Base-by-base conservation (phyloP, 2,888 invertebrate species). In the Polylopha cassiicola region DNA sequence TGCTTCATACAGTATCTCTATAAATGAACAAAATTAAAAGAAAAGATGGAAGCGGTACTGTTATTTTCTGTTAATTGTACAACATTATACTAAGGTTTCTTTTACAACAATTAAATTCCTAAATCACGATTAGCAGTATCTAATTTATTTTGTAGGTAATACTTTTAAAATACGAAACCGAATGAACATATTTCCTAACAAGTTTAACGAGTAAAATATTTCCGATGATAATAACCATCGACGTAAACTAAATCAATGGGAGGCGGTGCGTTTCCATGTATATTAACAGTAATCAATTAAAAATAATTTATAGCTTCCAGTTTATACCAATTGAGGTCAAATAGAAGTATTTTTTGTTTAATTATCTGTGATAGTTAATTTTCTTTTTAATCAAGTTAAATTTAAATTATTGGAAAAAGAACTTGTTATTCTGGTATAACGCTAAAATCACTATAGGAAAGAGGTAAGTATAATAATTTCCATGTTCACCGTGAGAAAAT, bases 211-310 rank as follows among this genome's bases (percentile, higher is more conserved):
- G 53, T 51, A 55, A 65, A 61, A 62, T 56, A 55, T 50, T 56
- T 54, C 51, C 43, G 60, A 68, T 60, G 50, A 46, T 55, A 62
- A 65, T 61, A 60, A 68, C n/a, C 62, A 66, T 68, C 59, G 70
- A 66, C 65, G 65, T 69, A 77, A 74, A 77, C 58, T 71, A 67
- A 75, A 77, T 77, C 75, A 75, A 72, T 75, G 63, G 54, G 55
- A 56, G 67, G 73, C 72, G 73, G 68, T 73, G 61, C 51, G 61
- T 58, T 70, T 71, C 70, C 70, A 70, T 69, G 69, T 72, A 60
- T 71, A 77, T 74, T 74, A 75, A 73, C 66, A 62, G 65, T 70
- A 73, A 75, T 76, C 74, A 77, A 76, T 77, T 73, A 69, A 74
- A 75, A 70, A 48, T 60, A 74, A 79, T 75, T 73, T 77, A 78